phyloP scores from a whole-genome alignment of 2,113 vertebrate genomes.

The Neotoma lepida region DNA sequence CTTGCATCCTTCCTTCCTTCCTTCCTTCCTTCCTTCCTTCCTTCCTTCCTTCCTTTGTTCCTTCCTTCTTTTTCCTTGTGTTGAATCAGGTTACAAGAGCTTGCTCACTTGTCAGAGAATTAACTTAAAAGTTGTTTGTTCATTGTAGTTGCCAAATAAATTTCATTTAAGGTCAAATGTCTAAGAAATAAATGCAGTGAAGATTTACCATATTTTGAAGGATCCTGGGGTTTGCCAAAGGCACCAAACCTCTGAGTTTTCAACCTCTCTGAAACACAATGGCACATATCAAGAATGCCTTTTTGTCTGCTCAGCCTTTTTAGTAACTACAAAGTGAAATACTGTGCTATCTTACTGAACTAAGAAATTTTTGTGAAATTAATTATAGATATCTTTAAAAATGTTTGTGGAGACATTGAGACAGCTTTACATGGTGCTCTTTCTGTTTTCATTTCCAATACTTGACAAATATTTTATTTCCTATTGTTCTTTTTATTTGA shows the following conservation, averaged over 20 bases:
- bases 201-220: not conserved
- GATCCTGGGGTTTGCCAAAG: not conserved
- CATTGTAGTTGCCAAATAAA: not conserved
- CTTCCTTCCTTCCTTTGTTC: too few species aligned
- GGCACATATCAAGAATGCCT: not conserved
- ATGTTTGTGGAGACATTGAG: not conserved
- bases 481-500: not conserved
- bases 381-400: not conserved
- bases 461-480: not conserved
- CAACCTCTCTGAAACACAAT: not conserved
- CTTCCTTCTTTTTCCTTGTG: not conserved
- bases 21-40: too few species aligned
- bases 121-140: not conserved
- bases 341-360: not conserved
- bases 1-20: too few species aligned
- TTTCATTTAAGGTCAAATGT: not conserved
- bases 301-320: not conserved
- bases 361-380: slow-evolving; percentile 27
- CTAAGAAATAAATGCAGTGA: not conserved
- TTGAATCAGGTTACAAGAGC: not conserved
- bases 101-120: not conserved
- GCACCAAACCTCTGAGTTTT: not conserved
- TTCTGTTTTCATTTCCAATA: not conserved
- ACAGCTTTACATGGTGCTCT: not conserved
- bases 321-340: not conserved